Base-by-base conservation (phyloP, 2,888 invertebrate genomes). In the Cheilosia soror region DNA sequence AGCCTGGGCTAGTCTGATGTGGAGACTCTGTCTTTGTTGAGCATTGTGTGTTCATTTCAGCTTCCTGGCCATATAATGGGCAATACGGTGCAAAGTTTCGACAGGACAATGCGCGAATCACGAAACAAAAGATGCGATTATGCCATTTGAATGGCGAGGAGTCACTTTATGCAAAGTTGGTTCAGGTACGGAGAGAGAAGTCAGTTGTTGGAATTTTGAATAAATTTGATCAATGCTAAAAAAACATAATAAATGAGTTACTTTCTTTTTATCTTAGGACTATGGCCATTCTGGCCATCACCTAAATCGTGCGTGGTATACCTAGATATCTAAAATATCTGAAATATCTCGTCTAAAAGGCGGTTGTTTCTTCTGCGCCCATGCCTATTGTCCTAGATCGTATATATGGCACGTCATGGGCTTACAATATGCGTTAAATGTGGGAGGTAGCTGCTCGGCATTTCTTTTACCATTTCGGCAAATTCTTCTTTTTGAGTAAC, bases 1-100 rank as follows among this genome's bases (percentile, higher is more conserved):
- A 11, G 11, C 1, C 60, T 4, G 3, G 31, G 40, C 31, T 44
- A 9, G 62, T 33, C 42, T 42, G 11, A 13, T 20, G 27, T 42
- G 5, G 27, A 11, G 11, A 25, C 25, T 49, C 25, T 11, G 11
- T 13, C 51, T 27, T 11, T 11, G 53, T 29, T 1, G 13, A 9
- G 42, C 47, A 55, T 68, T 55, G 42, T 55, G 42, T 42, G 55
- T 55, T 29, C 11, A 55, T 68, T 55, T 44, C 31, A 33, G 47
- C 44, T 47, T 69, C 3, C 7, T 44, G 44, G 11, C 33, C 47
- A 37, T 37, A 13, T 6, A 49, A 49, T 13, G 62, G 33, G 47
- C 6, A 9, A 44, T 47, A 15, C 31, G 6, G 29, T 11, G 29
- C 44, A 62, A 29, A 31, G 33, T 15, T 15, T 31, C 15, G 13